Evolutionary conservation across 1,140 invertebrate genomes (phyloP).

Genomic region (Neotoxoptera formosana): DNA sequence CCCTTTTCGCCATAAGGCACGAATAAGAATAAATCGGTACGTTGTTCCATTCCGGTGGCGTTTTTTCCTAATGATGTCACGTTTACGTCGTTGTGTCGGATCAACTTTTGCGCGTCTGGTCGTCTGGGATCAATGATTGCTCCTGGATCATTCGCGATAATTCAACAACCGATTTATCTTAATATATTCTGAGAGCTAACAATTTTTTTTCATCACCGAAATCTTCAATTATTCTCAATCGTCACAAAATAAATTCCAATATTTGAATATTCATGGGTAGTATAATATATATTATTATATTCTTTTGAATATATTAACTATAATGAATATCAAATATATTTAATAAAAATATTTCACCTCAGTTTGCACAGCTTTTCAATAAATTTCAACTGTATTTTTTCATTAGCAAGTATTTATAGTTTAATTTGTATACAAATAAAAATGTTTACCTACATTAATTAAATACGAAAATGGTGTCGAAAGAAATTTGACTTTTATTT

Average conservation of each 20-base stretch:
- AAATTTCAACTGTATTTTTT: too few species aligned
- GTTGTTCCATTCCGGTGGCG: not conserved
- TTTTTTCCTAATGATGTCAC: slow-evolving; percentile 40
- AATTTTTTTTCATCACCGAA: not conserved
- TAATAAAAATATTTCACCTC: too few species aligned
- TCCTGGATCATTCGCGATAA: not conserved
- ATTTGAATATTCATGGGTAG: not conserved
- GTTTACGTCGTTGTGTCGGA: slow-evolving; percentile 7
- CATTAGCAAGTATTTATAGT: too few species aligned
- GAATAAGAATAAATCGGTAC: not conserved
- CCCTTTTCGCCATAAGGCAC: not conserved
- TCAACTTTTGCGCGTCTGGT: slow-evolving; percentile 12
- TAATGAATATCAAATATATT: too few species aligned
- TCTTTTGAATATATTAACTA: not conserved
- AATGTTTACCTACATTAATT: too few species aligned
- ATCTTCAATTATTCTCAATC: not conserved
- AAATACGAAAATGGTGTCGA: too few species aligned
- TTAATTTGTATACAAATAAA: too few species aligned
- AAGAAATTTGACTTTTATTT: not conserved
- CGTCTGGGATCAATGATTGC: slow-evolving; percentile 28
- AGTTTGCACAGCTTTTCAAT: too few species aligned
- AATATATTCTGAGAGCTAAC: not conserved
- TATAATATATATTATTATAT: not conserved
- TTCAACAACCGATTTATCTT: not conserved
- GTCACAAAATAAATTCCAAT: not conserved